Evolutionary conservation across 2,888 invertebrate species (phyloP), one percentile per base, ranked within the genome.

Genomic region (Sussaba pulchella): DNA sequence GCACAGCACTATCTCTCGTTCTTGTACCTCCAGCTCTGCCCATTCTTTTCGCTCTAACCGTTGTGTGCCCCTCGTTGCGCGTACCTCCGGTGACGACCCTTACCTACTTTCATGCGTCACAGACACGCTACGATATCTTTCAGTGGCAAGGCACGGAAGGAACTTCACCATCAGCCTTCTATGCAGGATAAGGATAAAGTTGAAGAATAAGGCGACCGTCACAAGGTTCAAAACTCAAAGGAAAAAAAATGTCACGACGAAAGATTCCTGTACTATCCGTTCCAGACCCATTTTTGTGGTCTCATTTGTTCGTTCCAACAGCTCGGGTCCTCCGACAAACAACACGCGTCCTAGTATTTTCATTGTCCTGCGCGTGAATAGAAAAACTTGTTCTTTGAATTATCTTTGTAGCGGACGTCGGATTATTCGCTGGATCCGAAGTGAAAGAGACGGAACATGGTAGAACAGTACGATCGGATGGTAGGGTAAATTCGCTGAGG

Each of bases 361-460:
- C 45, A 66, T 67, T 74, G 36, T 36, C 67, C 39, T 10, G 17
- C 36, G 39, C 36, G 47, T 31, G 36, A 12, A 17, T 14, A 10
- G 10, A 14, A 6, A 36, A 43, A 31, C 61, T 43, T 63, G 43
- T 57, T 52, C 21, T 24, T 4, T 47, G 43, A 39, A 64, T 76
- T 52, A 76, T 69, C 54, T 70, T 63, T 47, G 45, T 64, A 14
- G 36, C 41, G 17, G 64, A 70, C 70, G 63, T n/a, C 70, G 70
- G n/a, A 70, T 70, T 69, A 45, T 63, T 45, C 21, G 31, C 26
- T 12, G 12, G 12, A n/a, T 69, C 14, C 14, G 6, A 24, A 45
- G 19, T 0, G 17, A 41, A 54, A 26, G 10, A 24, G 26, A 45
- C 14, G 26, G 9, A 47, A 47, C 1, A n/a, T 63, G 21, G 26